These are phyloP conservation scores for Styela clava DNA, from an alignment of 23 tunicate genomes.

Conservation along the genomic window DNA sequence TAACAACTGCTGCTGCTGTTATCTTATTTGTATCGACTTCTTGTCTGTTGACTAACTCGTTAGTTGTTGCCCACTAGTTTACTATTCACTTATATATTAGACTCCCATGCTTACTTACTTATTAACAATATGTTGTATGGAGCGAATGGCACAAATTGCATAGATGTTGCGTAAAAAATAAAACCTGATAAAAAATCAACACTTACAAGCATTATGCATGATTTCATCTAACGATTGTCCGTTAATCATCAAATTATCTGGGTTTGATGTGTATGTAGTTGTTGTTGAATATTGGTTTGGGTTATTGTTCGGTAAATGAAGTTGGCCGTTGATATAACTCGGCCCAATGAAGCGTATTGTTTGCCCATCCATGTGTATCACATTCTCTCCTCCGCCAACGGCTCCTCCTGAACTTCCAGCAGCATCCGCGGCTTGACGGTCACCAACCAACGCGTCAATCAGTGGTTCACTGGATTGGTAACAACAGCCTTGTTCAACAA, in stretches of 20 bases:
- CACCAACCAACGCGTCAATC: slow-evolving; percentile 22
- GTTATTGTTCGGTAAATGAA: not conserved
- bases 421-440: not conserved
- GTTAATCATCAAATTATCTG: not conserved
- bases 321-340: not conserved
- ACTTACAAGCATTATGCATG: not conserved
- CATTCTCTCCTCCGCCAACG: not conserved
- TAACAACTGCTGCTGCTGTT: too few relatives aligned
- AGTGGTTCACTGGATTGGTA: slow-evolving; percentile 22
- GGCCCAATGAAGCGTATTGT: not conserved
- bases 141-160: too few relatives aligned
- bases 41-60: too few relatives aligned
- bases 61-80: too few relatives aligned
- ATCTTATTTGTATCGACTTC: too few relatives aligned
- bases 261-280: not conserved
- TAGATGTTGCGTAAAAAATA: too few relatives aligned
- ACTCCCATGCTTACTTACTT: too few relatives aligned
- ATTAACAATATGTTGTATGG: too few relatives aligned
- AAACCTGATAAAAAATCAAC: too few relatives aligned
- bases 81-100: too few relatives aligned
- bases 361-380: not conserved
- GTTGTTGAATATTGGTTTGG: not conserved
- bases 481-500: not conserved
- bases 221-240: slow-evolving; percentile 3
- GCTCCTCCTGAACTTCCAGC: not conserved